Evolutionary conservation across 1,140 invertebrate genomes (phyloP).

Genomic region (Popillia japonica): DNA sequence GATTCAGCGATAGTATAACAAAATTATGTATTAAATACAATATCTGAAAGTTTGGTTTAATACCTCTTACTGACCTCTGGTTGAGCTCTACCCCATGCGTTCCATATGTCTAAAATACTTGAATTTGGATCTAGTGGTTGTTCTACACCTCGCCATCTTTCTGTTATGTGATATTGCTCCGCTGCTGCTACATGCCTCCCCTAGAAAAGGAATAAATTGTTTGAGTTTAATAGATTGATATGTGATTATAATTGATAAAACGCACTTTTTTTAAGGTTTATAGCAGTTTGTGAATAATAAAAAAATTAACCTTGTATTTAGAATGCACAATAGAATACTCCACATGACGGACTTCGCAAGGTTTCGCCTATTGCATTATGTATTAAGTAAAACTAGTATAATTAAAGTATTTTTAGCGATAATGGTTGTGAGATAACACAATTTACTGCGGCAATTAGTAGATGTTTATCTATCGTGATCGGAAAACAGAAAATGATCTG

Average conservation of each 20-base stretch:
- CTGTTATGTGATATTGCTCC: slow-evolving; percentile 69
- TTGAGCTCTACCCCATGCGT: slow-evolving; percentile 77
- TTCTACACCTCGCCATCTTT: slow-evolving; percentile 74
- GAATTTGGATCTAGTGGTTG: slow-evolving; percentile 72
- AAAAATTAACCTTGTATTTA: no score
- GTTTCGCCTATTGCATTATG: no score
- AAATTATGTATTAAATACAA: not conserved
- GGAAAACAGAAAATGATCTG: not conserved
- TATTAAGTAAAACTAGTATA: no score
- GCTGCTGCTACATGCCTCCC: slow-evolving; percentile 54
- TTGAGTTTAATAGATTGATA: no score
- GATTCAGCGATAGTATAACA: not conserved
- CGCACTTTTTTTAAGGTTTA: no score
- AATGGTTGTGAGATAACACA: not conserved
- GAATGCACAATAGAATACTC: no score
- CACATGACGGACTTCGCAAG: no score
- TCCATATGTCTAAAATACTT: slow-evolving; percentile 77
- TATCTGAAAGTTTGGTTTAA: slow-evolving; percentile 9
- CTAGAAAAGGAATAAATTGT: slow-evolving; percentile 42
- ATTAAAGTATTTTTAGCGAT: no score
- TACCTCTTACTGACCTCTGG: slow-evolving; percentile 66
- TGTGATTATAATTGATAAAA: no score
- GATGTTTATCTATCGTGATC: not conserved
- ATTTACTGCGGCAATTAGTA: not conserved
- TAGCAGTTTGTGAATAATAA: no score